These are phyloP conservation scores for Platalea minor DNA, from an alignment of 2,797 vertebrate genomes.

Conservation along the genomic window DNA sequence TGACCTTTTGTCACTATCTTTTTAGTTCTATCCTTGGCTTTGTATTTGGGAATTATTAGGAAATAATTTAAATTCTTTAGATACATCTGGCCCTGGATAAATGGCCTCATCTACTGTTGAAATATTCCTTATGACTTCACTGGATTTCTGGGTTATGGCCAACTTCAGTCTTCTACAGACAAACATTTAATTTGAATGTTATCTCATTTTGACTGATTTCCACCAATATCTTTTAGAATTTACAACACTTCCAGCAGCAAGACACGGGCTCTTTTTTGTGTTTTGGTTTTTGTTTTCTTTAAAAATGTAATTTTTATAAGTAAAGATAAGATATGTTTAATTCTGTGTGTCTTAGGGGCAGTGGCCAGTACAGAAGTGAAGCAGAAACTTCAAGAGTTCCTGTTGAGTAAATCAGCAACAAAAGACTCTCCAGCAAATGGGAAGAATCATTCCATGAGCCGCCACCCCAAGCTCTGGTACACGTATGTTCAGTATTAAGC, in stretches of 20 bases:
- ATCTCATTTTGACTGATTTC: constrained; percentile 9
- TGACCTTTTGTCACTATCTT: constrained; percentile 11
- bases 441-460: constrained; percentile 86
- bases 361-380: constrained; percentile 98
- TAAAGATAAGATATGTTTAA: background rate
- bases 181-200: background rate
- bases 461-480: constrained; percentile 96
- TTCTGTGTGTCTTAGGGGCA: constrained; percentile 83
- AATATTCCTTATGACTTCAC: constrained; percentile 26
- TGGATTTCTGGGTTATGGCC: background rate
- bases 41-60: constrained; percentile 5
- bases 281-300: background rate
- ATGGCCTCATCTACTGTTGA: constrained; percentile 19
- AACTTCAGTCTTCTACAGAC: background rate
- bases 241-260: background rate
- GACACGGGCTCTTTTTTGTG: background rate
- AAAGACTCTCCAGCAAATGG: constrained; percentile 88
- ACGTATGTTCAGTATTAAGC: constrained; percentile 81
- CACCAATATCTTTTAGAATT: background rate
- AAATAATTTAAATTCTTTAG: constrained; percentile 54
- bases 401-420: constrained; percentile 93
- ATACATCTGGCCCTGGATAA: constrained; percentile 32
- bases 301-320: background rate
- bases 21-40: background rate
- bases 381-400: constrained; percentile 99